Evolutionary conservation across 2,797 vertebrate species (phyloP).

Genomic region (Myotis pilosus): DNA sequence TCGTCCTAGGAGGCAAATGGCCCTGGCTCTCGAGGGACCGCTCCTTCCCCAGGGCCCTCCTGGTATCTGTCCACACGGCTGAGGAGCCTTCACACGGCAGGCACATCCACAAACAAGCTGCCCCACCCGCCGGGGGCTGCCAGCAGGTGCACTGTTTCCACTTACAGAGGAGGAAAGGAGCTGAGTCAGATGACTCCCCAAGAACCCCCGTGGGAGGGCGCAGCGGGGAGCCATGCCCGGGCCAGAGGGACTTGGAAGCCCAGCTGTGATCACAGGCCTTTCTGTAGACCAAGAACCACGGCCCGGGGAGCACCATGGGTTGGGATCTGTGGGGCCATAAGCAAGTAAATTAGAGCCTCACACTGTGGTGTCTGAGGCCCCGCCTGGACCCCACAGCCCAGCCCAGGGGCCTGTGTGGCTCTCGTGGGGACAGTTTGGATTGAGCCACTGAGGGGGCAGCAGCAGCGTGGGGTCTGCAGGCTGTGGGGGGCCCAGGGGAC

Average conservation of each 20-base stretch:
- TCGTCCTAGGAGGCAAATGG: not conserved
- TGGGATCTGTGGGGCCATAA: not conserved
- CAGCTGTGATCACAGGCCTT: not conserved
- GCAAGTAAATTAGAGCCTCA: not conserved
- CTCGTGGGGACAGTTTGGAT: accelerated
- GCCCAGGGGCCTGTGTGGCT: not conserved
- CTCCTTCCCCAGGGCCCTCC: not conserved
- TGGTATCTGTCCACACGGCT: not conserved
- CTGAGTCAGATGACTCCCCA: not conserved
- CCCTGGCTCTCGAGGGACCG: not conserved
- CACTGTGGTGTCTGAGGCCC: not conserved
- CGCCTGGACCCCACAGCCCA: not conserved
- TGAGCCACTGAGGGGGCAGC: accelerated
- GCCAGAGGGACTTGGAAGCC: not conserved
- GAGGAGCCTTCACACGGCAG: no score
- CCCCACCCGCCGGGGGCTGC: no score
- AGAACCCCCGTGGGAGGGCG: not conserved
- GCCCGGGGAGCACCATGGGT: not conserved
- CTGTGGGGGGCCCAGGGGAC: accelerated
- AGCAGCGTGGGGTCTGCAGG: not conserved
- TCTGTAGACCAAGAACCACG: not conserved
- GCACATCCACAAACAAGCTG: not conserved
- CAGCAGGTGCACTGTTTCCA: not conserved
- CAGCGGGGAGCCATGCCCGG: not conserved
- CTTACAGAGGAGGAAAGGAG: not conserved